A percentile compares a stretch with the other conserved stretches of the same genome.
Conservation (phyloP, 35 echinoderm and acorn worm species). For the Holothuria glaberrima region DNA sequence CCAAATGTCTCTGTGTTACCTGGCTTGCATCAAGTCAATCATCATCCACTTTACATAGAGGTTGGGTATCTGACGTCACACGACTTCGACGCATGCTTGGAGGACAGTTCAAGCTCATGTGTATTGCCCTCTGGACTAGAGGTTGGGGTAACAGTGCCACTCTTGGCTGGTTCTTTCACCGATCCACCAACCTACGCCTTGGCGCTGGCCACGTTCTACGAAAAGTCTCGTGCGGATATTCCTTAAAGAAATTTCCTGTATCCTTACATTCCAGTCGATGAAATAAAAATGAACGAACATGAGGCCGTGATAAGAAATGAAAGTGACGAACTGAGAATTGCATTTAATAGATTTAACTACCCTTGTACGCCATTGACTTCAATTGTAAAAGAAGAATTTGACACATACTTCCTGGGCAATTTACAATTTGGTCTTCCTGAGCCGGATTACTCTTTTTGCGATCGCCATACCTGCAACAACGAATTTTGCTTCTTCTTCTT, state of each 20-base stretch:
- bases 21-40: no score
- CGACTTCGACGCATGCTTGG: no score
- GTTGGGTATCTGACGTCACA: no score
- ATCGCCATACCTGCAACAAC: background rate
- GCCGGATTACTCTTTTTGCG: background rate
- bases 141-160: background rate
- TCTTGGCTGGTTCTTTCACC: background rate
- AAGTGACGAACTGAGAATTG: slow-evolving; percentile 10
- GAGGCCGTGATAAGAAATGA: background rate
- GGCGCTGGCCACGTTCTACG: background rate
- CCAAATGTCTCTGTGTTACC: no score
- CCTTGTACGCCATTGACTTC: background rate
- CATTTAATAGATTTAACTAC: background rate
- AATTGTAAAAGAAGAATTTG: slow-evolving; percentile 3
- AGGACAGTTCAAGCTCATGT: no score
- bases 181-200: background rate
- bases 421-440: background rate
- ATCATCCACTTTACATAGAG: no score
- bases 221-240: background rate
- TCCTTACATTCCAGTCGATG: background rate
- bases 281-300: background rate
- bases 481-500: no score
- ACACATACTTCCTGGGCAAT: background rate
- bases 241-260: background rate
- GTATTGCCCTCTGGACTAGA: background rate